A percentile compares a stretch with the other conserved stretches of the same genome.
Conservation (phyloP, 2,797 vertebrate genomes). For the Pelobates cultripes region DNA sequence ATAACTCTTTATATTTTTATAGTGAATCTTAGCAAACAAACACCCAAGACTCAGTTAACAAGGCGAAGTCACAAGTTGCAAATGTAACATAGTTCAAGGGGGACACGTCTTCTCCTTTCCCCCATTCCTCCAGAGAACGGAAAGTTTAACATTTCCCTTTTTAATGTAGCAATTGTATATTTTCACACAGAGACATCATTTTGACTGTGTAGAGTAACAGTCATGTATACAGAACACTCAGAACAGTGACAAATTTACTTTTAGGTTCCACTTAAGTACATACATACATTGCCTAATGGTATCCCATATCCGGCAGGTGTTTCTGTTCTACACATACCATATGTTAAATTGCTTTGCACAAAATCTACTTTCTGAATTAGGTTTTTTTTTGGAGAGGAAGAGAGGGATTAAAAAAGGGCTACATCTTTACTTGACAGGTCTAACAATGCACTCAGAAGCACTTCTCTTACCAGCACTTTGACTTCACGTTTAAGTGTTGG, state of each 20-base stretch:
- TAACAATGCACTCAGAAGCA: background rate
- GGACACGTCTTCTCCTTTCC: no score
- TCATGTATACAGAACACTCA: background rate
- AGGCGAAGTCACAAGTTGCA: no score
- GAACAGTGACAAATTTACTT: background rate
- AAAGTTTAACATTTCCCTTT: background rate
- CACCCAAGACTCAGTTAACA: no score
- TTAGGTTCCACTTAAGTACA: background rate
- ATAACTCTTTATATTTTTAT: no score
- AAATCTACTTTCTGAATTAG: background rate
- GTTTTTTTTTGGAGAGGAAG: background rate
- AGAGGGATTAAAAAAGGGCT: background rate
- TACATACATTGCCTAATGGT: background rate
- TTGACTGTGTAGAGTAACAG: background rate
- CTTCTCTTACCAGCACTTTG: no score
- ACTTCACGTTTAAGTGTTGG: no score
- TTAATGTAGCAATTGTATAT: background rate
- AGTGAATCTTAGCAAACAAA: no score
- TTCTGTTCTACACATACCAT: background rate
- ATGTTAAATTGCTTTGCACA: background rate
- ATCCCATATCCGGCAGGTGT: background rate
- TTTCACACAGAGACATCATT: background rate
- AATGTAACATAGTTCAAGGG: no score
- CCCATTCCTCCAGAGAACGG: no score
- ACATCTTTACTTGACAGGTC: background rate